Evolutionary conservation across 2,113 vertebrate genomes (phyloP).

Genomic region (Gambusia affinis): DNA sequence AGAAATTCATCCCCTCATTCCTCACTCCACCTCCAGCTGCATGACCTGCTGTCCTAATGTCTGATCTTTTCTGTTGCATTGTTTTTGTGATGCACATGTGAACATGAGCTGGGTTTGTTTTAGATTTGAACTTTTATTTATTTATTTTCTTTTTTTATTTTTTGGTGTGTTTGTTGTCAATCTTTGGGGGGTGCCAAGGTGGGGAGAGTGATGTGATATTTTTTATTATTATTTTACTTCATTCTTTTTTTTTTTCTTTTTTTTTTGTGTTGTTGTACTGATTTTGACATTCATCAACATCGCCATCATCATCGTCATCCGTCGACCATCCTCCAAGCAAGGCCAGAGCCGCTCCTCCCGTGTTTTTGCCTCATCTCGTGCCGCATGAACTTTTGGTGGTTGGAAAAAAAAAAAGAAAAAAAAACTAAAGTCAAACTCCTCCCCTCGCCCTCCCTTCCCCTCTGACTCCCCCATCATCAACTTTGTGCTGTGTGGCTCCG

Average conservation of each 20-base stretch:
- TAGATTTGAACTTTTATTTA: slow-evolving; percentile 47
- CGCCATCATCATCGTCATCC: slow-evolving; percentile 84
- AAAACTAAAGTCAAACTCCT: slow-evolving; percentile 69
- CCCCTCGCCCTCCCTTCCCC: slow-evolving; percentile 28
- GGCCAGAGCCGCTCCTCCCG: slow-evolving; percentile 85
- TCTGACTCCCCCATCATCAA: slow-evolving; percentile 62
- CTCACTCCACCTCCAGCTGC: slow-evolving; percentile 84
- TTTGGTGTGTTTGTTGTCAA: slow-evolving; percentile 21
- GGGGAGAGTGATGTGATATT: slow-evolving; percentile 30
- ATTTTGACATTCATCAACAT: slow-evolving; percentile 78
- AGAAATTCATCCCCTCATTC: slow-evolving; percentile 94
- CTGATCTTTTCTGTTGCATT: slow-evolving; percentile 60
- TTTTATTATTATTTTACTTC: slow-evolving; percentile 30
- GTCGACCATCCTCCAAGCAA: slow-evolving; percentile 82
- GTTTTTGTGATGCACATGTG: slow-evolving; percentile 70
- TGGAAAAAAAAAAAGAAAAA: slow-evolving; percentile 64
- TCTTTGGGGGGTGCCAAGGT: slow-evolving; percentile 34
- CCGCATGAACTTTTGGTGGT: slow-evolving; percentile 99
- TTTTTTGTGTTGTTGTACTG: slow-evolving; percentile 12
- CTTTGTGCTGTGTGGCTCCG: slow-evolving; percentile 78
- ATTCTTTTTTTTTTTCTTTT: slow-evolving; percentile 37
- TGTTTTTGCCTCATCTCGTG: slow-evolving; percentile 95
- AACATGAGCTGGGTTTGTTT: slow-evolving; percentile 66
- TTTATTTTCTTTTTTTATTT: background rate
- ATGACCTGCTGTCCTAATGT: slow-evolving; percentile 68